phyloP scores from a whole-genome alignment of 1,140 invertebrate genomes.

The Megalopta genalis region DNA sequence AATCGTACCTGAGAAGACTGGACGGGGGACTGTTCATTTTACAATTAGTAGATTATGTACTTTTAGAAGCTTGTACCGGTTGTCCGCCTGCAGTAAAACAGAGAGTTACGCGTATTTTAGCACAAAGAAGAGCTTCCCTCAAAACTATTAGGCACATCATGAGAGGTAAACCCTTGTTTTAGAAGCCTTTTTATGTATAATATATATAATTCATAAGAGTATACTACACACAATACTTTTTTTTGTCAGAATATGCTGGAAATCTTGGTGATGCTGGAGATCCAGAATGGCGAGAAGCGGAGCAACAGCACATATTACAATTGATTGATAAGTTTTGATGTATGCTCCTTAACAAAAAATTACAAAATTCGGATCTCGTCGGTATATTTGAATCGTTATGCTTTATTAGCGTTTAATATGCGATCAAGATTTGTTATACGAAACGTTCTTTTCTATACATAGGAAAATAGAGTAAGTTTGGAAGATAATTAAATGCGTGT shows the following conservation, averaged over 20 bases:
- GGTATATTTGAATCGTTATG: slow-evolving; percentile 13
- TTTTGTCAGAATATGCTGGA: slow-evolving; percentile 92
- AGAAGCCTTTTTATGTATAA: not conserved
- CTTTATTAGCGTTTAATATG: not conserved
- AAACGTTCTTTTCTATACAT: slow-evolving; percentile 16
- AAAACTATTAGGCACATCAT: slow-evolving; percentile 97
- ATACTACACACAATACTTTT: slow-evolving; percentile 5
- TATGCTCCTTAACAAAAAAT: slow-evolving; percentile 30
- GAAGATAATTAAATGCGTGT: slow-evolving; percentile 21
- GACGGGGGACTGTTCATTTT: slow-evolving; percentile 97
- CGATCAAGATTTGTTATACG: not conserved
- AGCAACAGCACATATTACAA: slow-evolving; percentile 95
- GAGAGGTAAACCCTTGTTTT: slow-evolving; percentile 84
- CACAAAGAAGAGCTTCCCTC: slow-evolving; percentile 92
- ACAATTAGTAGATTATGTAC: slow-evolving; percentile 97
- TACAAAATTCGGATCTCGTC: slow-evolving; percentile 1
- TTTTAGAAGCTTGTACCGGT: slow-evolving; percentile 94
- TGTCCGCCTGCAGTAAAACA: slow-evolving; percentile 90
- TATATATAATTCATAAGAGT: not conserved
- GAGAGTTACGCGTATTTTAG: slow-evolving; percentile 93
- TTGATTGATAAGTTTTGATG: slow-evolving; percentile 95
- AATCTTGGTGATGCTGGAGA: slow-evolving; percentile 95
- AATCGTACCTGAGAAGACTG: slow-evolving; percentile 92
- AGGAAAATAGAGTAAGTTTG: not conserved
- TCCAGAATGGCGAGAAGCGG: slow-evolving; percentile 90